Percentiles rank a stretch among this genome's conserved stretches.
These are phyloP conservation scores for Scomber colias DNA, from an alignment of 2,113 vertebrate species.

Conservation along the genomic window DNA sequence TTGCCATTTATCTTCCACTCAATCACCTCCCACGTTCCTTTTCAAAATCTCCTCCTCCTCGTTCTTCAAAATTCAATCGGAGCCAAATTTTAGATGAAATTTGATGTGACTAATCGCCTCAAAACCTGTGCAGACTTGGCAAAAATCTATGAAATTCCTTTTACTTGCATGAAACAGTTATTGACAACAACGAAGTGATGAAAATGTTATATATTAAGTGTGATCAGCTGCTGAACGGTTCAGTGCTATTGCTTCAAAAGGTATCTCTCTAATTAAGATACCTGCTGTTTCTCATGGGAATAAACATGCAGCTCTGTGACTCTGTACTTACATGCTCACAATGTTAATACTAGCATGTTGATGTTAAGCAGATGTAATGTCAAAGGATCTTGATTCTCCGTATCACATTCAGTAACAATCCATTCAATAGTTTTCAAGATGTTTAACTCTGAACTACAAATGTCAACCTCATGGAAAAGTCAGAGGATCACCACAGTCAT, in stretches of 20 bases:
- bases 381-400: no score
- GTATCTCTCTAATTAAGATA: background rate
- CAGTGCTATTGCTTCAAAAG: slow-evolving; percentile 1
- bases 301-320: background rate
- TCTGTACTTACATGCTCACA: no score
- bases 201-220: background rate
- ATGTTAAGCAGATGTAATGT: no score
- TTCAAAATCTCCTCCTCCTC: slow-evolving; percentile 43
- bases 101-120: slow-evolving; percentile 31
- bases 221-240: background rate
- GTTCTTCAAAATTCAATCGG: slow-evolving; percentile 33
- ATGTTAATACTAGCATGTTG: no score
- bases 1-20: slow-evolving; percentile 56
- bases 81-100: slow-evolving; percentile 44
- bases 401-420: no score
- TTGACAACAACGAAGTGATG: background rate
- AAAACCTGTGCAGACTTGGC: background rate
- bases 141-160: background rate
- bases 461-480: no score
- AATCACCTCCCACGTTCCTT: slow-evolving; percentile 55
- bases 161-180: background rate
- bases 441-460: no score
- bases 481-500: no score
- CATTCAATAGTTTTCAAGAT: no score
- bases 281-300: slow-evolving; percentile 5